Conservation (phyloP, 1,140 invertebrate species). For the Drosophila parabipectinata region DNA sequence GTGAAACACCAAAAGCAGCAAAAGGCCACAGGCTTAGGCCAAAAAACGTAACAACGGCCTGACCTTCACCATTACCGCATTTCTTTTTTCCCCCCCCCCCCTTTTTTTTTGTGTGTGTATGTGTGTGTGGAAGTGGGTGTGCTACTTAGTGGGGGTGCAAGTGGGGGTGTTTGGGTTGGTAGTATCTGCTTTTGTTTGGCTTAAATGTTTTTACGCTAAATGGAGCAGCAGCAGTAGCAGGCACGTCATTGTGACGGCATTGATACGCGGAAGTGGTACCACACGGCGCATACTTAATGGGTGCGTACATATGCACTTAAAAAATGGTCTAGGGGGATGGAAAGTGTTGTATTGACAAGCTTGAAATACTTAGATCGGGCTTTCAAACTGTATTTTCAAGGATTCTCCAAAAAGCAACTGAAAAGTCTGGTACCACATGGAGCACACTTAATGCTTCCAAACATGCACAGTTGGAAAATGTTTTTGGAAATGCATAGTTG, state of each 20-base stretch:
- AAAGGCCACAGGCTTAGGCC: conserved; percentile 56
- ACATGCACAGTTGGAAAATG: background rate
- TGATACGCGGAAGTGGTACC: conserved; percentile 66
- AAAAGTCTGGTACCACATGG: background rate
- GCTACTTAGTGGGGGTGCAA: conserved; percentile 17
- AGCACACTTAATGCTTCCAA: background rate
- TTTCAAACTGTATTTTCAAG: background rate
- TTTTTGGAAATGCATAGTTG: background rate
- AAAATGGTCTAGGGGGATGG: background rate
- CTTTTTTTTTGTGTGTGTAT: conserved; percentile 4
- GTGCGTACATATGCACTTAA: conserved; percentile 16
- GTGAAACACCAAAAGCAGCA: conserved; percentile 38
- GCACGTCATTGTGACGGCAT: conserved; percentile 60
- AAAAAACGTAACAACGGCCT: conserved; percentile 76
- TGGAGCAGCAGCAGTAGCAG: conserved; percentile 50
- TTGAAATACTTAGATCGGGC: background rate
- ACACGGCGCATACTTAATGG: conserved; percentile 63
- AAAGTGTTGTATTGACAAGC: background rate
- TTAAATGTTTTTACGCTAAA: conserved; percentile 75
- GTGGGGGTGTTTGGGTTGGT: conserved; percentile 24
- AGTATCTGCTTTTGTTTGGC: conserved; percentile 53
- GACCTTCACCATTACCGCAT: conserved; percentile 77
- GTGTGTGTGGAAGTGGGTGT: conserved; percentile 43
- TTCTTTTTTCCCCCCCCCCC: conserved; percentile 29
- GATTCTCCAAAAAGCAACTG: background rate